phyloP scores from a whole-genome alignment of 1,140 invertebrate species.

The Acromyrmex charruanus region DNA sequence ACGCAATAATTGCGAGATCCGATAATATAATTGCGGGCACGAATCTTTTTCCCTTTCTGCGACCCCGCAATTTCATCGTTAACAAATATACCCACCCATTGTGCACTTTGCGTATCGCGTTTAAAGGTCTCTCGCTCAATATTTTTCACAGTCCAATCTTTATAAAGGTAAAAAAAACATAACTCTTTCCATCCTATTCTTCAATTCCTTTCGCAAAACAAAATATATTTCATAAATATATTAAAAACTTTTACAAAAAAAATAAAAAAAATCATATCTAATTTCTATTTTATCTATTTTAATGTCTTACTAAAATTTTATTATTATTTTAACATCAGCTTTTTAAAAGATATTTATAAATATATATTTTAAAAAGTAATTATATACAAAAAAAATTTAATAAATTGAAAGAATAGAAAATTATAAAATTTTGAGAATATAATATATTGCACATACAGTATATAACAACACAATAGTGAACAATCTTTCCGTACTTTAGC shows the following conservation, averaged over 20 bases:
- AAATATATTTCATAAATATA: background rate
- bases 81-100: constrained; percentile 26
- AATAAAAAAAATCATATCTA: background rate
- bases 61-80: constrained; percentile 10
- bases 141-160: background rate
- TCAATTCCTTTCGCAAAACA: background rate
- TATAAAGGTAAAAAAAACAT: background rate
- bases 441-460: background rate
- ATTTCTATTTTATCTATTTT: background rate
- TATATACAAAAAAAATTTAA: background rate
- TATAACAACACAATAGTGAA: background rate
- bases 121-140: background rate
- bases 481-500: background rate
- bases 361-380: background rate
- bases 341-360: background rate
- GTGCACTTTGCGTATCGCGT: constrained; percentile 29
- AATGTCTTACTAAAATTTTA: background rate
- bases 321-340: background rate
- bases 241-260: background rate
- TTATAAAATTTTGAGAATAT: background rate
- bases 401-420: background rate
- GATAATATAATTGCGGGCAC: constrained; percentile 46
- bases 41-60: constrained; percentile 31
- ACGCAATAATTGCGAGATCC: constrained; percentile 53
- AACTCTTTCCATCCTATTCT: background rate